Conservation (phyloP, 2,113 vertebrate species). For the Spermophilus dauricus region DNA sequence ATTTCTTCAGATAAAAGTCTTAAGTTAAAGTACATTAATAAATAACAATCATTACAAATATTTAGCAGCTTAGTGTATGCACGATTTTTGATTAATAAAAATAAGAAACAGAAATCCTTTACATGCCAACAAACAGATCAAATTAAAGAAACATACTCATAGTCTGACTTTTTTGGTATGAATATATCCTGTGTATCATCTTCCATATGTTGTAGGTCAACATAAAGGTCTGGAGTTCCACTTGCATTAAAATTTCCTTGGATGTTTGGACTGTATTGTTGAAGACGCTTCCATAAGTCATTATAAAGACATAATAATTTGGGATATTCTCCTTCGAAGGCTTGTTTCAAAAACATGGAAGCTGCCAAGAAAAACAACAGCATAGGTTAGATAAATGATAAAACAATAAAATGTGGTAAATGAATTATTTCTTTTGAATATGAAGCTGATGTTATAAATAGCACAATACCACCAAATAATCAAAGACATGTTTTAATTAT, state of each 20-base stretch:
- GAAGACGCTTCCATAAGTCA: conserved; percentile 98
- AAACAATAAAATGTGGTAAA: conserved; percentile 33
- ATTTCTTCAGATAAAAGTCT: not conserved
- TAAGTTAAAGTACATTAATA: conserved; percentile 31
- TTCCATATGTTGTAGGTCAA: conserved; percentile 89
- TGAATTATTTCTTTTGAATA: conserved; percentile 33
- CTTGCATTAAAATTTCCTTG: conserved; percentile 90
- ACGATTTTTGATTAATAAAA: conserved; percentile 42
- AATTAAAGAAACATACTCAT: conserved; percentile 92
- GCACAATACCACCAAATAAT: not conserved
- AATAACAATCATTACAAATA: not conserved
- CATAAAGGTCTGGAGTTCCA: conserved; percentile 88
- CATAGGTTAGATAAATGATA: conserved; percentile 38
- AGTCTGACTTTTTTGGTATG: conserved; percentile 91
- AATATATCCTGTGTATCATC: conserved; percentile 93
- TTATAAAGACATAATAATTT: conserved; percentile 97
- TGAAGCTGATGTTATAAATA: conserved; percentile 4
- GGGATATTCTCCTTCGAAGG: conserved; percentile 98
- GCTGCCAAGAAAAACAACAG: conserved; percentile 87
- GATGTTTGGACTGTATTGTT: conserved; percentile 94
- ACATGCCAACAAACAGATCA: conserved; percentile 5
- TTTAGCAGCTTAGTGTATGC: not conserved
- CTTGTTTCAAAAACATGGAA: conserved; percentile 96
- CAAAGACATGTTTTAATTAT: not conserved
- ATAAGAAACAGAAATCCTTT: conserved; percentile 49